Conservation (phyloP, 2,797 vertebrate species). For the Choloepus didactylus region DNA sequence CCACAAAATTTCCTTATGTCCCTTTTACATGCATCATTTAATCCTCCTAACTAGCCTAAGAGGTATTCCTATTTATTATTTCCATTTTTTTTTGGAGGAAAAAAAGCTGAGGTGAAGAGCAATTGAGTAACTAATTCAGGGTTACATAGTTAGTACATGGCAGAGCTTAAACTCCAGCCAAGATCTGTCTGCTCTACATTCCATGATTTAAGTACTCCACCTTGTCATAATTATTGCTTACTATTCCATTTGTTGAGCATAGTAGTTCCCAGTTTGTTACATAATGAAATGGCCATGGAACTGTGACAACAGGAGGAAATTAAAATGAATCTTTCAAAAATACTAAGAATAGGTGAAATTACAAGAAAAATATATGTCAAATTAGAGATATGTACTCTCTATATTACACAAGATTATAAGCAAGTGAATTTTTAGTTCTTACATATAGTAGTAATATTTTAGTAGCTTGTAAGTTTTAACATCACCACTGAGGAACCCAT, state of each 20-base stretch:
- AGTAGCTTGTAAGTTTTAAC: conserved; percentile 17
- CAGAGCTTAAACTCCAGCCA: not conserved
- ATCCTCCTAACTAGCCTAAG: not conserved
- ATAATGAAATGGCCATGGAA: not conserved
- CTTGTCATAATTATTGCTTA: not conserved
- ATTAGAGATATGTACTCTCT: not conserved
- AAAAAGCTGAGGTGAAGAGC: not conserved
- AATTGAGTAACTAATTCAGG: not conserved
- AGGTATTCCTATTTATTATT: not conserved
- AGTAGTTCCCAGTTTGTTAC: not conserved
- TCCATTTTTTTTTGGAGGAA: not conserved
- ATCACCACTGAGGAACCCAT: not conserved
- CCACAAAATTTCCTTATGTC: not conserved
- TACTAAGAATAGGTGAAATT: not conserved
- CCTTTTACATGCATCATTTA: not conserved
- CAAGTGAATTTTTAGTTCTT: not conserved
- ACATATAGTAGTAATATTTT: not conserved
- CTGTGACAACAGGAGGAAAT: not conserved
- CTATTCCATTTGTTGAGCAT: not conserved
- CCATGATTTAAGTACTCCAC: not conserved
- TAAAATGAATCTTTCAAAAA: conserved; percentile 33
- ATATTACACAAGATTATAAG: not conserved
- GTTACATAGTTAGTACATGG: not conserved
- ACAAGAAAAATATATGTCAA: not conserved
- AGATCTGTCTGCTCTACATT: not conserved